phyloP scores from a whole-genome alignment of 2,888 invertebrate species.

The Halocaridina rubra region DNA sequence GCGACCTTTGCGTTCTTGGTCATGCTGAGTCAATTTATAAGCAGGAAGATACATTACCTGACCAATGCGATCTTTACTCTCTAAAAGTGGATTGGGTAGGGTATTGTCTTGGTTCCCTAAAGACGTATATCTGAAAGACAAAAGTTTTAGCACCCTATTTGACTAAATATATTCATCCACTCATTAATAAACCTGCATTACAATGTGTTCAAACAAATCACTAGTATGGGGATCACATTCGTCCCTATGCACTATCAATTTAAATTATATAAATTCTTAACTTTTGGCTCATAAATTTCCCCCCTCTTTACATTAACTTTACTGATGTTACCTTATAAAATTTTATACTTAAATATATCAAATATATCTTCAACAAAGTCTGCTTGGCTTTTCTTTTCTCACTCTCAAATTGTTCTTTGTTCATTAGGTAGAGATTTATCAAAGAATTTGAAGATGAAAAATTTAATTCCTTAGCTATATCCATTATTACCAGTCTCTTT shows the following conservation, averaged over 20 bases:
- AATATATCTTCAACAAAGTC: no score
- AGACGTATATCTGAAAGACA: conserved; percentile 80
- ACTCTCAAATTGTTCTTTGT: no score
- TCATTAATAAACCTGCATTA: not conserved
- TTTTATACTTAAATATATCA: no score
- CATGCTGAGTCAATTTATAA: conserved; percentile 76
- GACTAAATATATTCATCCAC: not conserved
- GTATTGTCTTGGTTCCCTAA: conserved; percentile 86
- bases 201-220: not conserved
- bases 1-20: conserved; percentile 76
- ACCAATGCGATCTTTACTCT: conserved; percentile 71
- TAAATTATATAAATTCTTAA: no score
- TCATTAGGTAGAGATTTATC: no score
- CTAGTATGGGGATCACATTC: not conserved
- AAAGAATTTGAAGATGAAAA: no score
- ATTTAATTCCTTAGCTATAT: no score
- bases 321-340: no score
- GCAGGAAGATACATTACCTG: conserved; percentile 77
- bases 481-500: no score
- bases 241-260: not conserved
- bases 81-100: conserved; percentile 80
- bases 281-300: no score
- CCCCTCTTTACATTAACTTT: no score
- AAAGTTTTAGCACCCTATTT: not conserved
- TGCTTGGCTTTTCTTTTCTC: no score